These are phyloP conservation scores for Eubasilissa splendida DNA, from an alignment of 2,888 invertebrate species.

Conservation along the genomic window DNA sequence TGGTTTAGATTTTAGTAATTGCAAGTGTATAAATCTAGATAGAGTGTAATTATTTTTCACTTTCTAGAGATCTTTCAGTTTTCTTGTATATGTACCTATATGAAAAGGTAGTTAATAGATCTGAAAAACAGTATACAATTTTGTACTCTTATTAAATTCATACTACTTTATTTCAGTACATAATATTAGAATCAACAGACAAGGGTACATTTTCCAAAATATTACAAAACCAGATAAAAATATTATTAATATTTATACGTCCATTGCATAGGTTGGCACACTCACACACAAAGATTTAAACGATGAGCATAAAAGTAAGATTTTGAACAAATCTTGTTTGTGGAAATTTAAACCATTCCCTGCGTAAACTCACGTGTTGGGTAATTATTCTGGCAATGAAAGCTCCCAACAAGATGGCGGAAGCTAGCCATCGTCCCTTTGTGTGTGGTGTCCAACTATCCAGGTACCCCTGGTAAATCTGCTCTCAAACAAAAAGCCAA, in stretches of 20 bases:
- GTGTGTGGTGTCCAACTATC: conserved; percentile 91
- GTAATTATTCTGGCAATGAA: conserved; percentile 88
- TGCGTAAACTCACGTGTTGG: conserved; percentile 78
- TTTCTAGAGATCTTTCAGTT: too few species aligned
- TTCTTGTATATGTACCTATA: too few species aligned
- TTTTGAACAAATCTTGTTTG: conserved; percentile 9
- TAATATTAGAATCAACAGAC: too few species aligned
- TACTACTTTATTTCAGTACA: too few species aligned
- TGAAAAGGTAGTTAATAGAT: too few species aligned
- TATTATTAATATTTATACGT: not conserved
- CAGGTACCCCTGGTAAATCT: conserved; percentile 88
- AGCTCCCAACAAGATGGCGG: conserved; percentile 77
- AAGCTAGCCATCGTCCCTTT: conserved; percentile 85
- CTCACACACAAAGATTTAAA: conserved; percentile 54
- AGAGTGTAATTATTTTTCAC: too few species aligned
- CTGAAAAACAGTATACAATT: too few species aligned
- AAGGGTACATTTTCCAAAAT: too few species aligned
- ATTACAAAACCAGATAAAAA: too few species aligned
- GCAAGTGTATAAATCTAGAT: too few species aligned
- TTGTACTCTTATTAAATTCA: too few species aligned
- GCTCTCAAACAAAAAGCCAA: conserved; percentile 54
- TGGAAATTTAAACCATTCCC: conserved; percentile 24
- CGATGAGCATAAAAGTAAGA: not conserved
- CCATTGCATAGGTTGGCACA: conserved; percentile 56
- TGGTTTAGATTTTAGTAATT: too few species aligned